Conservation (phyloP, 2,888 invertebrate species). For the Stenodera caucasica region DNA sequence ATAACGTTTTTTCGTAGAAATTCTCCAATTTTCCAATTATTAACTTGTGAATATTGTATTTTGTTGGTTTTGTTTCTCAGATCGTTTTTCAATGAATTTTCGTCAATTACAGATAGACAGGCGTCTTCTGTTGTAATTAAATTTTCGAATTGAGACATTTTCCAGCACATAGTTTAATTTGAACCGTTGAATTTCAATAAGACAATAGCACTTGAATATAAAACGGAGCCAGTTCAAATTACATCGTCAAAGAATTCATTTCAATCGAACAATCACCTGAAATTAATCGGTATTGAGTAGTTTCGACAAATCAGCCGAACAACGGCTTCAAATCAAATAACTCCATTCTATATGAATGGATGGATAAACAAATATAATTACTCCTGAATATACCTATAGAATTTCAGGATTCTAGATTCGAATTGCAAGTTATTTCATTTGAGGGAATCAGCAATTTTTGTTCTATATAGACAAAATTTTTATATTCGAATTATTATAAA, state of each 20-base stretch:
- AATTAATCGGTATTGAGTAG: constrained; percentile 44
- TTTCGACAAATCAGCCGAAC: constrained; percentile 39
- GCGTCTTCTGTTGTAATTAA: constrained; percentile 35
- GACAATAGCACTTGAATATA: constrained; percentile 36
- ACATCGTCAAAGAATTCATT: constrained; percentile 47
- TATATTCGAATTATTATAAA: too few species aligned
- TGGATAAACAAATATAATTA: too few species aligned
- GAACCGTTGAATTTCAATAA: constrained; percentile 37
- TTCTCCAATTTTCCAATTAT: too few species aligned
- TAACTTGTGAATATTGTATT: too few species aligned
- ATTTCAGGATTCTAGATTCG: too few species aligned
- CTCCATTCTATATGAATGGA: constrained; percentile 9
- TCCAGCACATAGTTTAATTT: constrained; percentile 37
- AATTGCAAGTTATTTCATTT: too few species aligned
- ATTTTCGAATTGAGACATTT: constrained; percentile 40
- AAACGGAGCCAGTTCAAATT: constrained; percentile 40
- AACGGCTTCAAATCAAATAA: constrained; percentile 22
- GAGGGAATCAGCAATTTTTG: too few species aligned
- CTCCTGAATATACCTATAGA: too few species aligned
- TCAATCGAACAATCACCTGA: constrained; percentile 47
- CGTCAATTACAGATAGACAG: not conserved
- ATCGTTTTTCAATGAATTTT: not conserved
- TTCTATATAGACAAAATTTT: too few species aligned
- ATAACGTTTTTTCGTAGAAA: not conserved
- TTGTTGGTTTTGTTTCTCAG: too few species aligned